Base-by-base conservation (phyloP, 2,888 invertebrate species). In the Aporophyla lueneburgensis region DNA sequence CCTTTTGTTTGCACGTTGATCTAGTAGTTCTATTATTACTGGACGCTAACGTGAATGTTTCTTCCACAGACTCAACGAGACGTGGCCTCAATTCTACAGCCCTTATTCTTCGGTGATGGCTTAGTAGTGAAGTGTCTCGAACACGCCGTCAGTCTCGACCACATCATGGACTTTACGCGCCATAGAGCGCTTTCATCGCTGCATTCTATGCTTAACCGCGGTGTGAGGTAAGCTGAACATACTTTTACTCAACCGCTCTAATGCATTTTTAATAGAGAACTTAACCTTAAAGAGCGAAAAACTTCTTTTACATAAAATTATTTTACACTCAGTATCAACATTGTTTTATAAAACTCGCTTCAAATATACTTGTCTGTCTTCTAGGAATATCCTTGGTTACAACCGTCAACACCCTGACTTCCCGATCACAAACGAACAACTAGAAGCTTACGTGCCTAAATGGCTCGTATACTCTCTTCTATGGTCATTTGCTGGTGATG, bases 161-260 rank as follows among this genome's bases (percentile, higher is more conserved):
- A 99, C 92, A 98, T 99, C 68, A 99, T 99, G 99, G 99, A 99
- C 96, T 99, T 99, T 93, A 99, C 99, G 0, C 97, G 99, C n/a
- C 97, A 99, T 84, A 97, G 99, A 74, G 99, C 99, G 2, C 97
- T 99, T 3, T 99, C 99, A 73, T 99, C 99, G 0, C 97, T 99
- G 74, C 99, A 99, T 95, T 99, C 99, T 7, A 99, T 99, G 99
- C 96, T 99, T 62, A 99, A 99, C 95, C 99, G 99, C 93, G 98
- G 98, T 40, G 98, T 98, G 53, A 97, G 98, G 97, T 98, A 97
- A 83, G 71, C 5, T 5, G 21, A 33, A 16, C 16, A 21, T 27
- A 49, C 7, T 27, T 65, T 24, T 49, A 21, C 14, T 16, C 27
- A 27, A 33, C 21, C 33, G 54, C 66, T 54, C 9, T 49, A 14